Base-by-base conservation (phyloP, 2,888 invertebrate species). In the Tetragnatha montana region DNA sequence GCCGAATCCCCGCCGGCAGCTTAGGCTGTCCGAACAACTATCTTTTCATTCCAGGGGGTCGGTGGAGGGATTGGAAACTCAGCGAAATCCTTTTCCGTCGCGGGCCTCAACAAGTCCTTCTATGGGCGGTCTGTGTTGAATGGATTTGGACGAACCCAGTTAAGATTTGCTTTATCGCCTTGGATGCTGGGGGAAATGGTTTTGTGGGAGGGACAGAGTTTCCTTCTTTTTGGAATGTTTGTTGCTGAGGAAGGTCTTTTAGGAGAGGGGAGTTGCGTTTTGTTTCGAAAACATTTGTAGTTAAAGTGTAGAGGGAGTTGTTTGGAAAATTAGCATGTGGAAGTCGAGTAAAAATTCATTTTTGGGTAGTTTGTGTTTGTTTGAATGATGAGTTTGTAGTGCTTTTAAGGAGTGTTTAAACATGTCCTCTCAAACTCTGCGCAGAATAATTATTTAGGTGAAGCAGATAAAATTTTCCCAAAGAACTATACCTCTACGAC, bases 121-220 rank as follows among this genome's bases (percentile, higher is more conserved):
- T n/a, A 19, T 60, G 50, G 12, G 17, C 50, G 22, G 76, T n/a
- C 8, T 1, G 76, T 76, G 22, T 60, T 80, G 79, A 80, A 80
- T 68, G 79, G 79, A 51, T 50, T 35, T 68, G 79, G 60, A 10
- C 68, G 68, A 80, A 68, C 51, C 79, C 79, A 12, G 68, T 68
- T 80, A 80, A 80, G 79, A 68, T 80, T 80, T 80, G 22, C 79
- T 80, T 80, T 80, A 50, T 51, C 17, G 68, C 60, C 22, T 35
- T 12, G 8, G 35, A 22, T 19, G 79, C 68, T 17, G 14, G 22
- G 14, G 22, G 68, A 80, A 80, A 51, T 8, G 60, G 79, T 80
- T 80, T 35, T 80, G 35, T 35, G 1, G 22, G 7, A 10, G 17
- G 60, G 12, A n/a, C n/a, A n/a, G 12, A 10, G 60, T 0, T 60